Conservation (phyloP, 2,113 vertebrate species). For the Takifugu bimaculatus region DNA sequence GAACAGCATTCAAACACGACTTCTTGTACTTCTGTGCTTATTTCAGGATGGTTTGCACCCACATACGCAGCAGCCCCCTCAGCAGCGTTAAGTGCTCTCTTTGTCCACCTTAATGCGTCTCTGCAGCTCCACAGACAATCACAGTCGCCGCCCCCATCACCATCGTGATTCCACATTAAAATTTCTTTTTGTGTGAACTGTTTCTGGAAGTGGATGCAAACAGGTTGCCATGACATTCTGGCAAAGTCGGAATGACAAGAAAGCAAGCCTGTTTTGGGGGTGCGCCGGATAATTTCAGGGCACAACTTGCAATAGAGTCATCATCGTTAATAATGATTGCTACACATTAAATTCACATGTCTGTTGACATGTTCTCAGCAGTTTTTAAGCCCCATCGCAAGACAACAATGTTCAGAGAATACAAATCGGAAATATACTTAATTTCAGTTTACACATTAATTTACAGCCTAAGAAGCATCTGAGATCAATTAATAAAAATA, state of each 20-base stretch:
- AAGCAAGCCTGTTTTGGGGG: not conserved
- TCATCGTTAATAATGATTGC: too few relatives aligned
- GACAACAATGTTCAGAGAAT: too few relatives aligned
- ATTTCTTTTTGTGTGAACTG: conserved; percentile 56
- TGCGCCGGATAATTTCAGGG: too few relatives aligned
- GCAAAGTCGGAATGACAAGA: conserved; percentile 6
- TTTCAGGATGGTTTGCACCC: conserved; percentile 35
- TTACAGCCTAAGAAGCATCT: too few relatives aligned
- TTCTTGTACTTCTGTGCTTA: conserved; percentile 52
- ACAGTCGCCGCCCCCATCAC: conserved; percentile 26
- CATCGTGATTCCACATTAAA: conserved; percentile 38
- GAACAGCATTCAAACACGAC: conserved; percentile 42
- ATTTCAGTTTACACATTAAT: too few relatives aligned
- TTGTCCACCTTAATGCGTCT: conserved; percentile 65
- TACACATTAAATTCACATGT: too few relatives aligned
- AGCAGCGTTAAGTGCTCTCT: conserved; percentile 75
- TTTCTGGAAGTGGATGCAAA: conserved; percentile 26
- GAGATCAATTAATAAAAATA: too few relatives aligned
- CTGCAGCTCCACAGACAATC: conserved; percentile 43
- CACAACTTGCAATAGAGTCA: too few relatives aligned
- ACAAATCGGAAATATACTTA: too few relatives aligned
- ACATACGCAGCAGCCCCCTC: conserved; percentile 45
- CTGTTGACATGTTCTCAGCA: too few relatives aligned
- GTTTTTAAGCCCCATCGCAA: too few relatives aligned
- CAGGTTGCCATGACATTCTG: conserved; percentile 13